These are phyloP conservation scores for Archivesica marissinica DNA, from an alignment of 1,140 invertebrate species.

Conservation along the genomic window DNA sequence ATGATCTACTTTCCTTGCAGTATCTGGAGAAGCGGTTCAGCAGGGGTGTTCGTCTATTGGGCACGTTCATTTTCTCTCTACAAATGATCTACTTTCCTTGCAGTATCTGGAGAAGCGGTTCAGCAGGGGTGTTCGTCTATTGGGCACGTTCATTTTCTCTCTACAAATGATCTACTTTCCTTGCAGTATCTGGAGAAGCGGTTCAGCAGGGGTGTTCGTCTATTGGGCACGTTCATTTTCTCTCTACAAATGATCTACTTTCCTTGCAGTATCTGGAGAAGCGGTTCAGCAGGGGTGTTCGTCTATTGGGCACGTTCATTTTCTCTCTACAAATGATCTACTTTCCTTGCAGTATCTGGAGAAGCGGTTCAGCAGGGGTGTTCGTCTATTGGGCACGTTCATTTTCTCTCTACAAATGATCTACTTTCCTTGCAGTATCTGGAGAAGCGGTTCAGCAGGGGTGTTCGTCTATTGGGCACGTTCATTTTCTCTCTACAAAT, in stretches of 20 bases:
- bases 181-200: slow-evolving; percentile 67
- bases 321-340: slow-evolving; percentile 69
- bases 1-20: slow-evolving; percentile 71
- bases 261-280: slow-evolving; percentile 69
- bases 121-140: slow-evolving; percentile 55
- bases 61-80: slow-evolving; percentile 58
- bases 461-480: slow-evolving; percentile 56
- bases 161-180: slow-evolving; percentile 71
- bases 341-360: slow-evolving; percentile 70
- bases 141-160: slow-evolving; percentile 61
- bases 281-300: slow-evolving; percentile 59
- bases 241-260: slow-evolving; percentile 69
- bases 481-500: slow-evolving; percentile 65
- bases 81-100: slow-evolving; percentile 72
- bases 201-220: slow-evolving; percentile 61
- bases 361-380: slow-evolving; percentile 59
- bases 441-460: slow-evolving; percentile 62
- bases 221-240: slow-evolving; percentile 60
- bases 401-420: slow-evolving; percentile 68
- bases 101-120: slow-evolving; percentile 68
- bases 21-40: slow-evolving; percentile 67
- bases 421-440: slow-evolving; percentile 71
- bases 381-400: slow-evolving; percentile 54
- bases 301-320: slow-evolving; percentile 57
- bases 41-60: slow-evolving; percentile 53